These are phyloP conservation scores for Amphilophus citrinellus DNA, from an alignment of 2,113 vertebrate genomes.

Conservation along the genomic window DNA sequence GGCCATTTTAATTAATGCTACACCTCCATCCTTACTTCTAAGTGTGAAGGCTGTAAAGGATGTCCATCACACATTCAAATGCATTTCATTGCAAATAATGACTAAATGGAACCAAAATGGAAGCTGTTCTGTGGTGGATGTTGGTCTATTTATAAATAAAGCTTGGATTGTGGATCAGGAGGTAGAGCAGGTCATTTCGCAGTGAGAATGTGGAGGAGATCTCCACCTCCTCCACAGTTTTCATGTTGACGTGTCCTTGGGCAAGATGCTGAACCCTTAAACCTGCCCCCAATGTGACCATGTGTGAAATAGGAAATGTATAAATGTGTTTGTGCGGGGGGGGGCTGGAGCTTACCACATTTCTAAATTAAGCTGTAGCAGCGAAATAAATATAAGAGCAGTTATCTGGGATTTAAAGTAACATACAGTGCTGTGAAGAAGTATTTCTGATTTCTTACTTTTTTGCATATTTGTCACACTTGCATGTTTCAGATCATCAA, in stretches of 20 bases:
- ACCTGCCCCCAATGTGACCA: neutral
- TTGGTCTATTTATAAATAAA: neutral
- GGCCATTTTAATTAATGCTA: no score
- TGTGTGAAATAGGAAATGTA: neutral
- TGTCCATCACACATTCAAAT: neutral
- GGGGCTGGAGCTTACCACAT: no score
- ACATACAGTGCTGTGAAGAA: no score
- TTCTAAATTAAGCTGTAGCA: neutral
- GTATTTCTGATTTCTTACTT: no score
- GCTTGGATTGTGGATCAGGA: neutral
- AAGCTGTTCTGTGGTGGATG: neutral
- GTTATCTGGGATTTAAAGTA: neutral
- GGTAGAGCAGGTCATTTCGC: neutral
- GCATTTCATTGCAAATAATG: neutral
- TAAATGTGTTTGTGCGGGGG: neutral
- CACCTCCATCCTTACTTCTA: no score
- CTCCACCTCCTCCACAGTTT: slow-evolving; percentile 1
- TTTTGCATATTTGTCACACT: no score
- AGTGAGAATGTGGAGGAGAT: slow-evolving; percentile 7
- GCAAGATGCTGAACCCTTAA: slow-evolving; percentile 8
- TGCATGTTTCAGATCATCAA: no score
- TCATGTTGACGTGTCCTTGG: neutral
- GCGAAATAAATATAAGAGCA: neutral
- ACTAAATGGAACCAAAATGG: neutral
- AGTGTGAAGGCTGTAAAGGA: no score